These are phyloP conservation scores for Eudyptes chrysolophus DNA, from an alignment of 2,113 vertebrate species.

Conservation along the genomic window DNA sequence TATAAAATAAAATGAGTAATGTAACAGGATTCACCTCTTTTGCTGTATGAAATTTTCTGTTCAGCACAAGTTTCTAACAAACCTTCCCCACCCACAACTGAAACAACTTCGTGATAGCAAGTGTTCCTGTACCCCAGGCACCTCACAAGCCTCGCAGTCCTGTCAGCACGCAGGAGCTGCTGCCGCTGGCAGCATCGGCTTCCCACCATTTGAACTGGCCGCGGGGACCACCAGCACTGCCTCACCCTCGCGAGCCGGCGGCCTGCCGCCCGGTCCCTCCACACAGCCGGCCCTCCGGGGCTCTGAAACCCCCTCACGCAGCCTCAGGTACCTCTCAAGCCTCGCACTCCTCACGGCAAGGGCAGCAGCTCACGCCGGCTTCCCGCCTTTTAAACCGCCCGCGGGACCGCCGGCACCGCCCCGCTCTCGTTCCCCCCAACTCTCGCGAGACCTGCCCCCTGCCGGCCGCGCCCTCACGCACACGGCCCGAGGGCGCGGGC, in stretches of 20 bases:
- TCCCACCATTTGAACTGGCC: background rate
- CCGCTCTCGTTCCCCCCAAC: background rate
- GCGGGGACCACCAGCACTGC: background rate
- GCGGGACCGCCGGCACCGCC: no score
- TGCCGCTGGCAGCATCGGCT: no score
- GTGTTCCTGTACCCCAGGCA: accelerated
- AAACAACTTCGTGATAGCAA: no score
- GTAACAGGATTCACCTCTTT: accelerated
- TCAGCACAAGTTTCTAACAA: no score
- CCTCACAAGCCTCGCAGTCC: background rate
- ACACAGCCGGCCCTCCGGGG: no score
- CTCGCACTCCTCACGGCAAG: accelerated
- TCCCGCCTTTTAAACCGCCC: background rate
- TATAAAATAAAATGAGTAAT: background rate
- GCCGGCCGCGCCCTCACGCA: background rate
- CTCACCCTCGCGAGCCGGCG: accelerated
- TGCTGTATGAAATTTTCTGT: no score
- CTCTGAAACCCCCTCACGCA: no score
- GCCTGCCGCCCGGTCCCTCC: background rate
- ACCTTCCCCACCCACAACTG: no score
- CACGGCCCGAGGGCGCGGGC: no score
- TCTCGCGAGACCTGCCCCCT: accelerated
- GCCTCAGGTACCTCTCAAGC: accelerated
- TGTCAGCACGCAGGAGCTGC: accelerated
- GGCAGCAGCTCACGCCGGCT: accelerated